Conservation (phyloP, 2,113 vertebrate genomes). For the Crotalus helleri region DNA sequence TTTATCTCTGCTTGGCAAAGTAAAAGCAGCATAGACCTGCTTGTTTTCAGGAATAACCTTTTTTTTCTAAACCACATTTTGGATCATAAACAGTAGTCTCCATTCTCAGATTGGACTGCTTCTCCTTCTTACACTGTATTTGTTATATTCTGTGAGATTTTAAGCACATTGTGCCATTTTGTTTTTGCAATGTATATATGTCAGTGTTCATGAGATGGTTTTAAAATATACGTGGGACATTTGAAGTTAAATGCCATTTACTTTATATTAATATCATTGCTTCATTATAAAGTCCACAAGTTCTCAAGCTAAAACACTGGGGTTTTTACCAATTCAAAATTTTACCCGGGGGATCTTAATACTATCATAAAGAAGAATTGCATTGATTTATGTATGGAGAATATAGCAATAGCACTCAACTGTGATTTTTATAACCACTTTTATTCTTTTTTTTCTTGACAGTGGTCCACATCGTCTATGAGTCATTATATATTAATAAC, state of each 20-base stretch:
- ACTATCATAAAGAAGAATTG: neutral
- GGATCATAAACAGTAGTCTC: slow-evolving; percentile 16
- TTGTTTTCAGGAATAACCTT: neutral
- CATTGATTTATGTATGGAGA: neutral
- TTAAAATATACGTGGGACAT: slow-evolving; percentile 11
- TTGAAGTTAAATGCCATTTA: slow-evolving; percentile 34
- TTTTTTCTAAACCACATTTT: neutral
- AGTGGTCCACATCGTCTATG: slow-evolving; percentile 9
- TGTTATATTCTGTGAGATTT: slow-evolving; percentile 19
- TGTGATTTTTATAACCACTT: slow-evolving; percentile 44
- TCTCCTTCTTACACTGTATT: neutral
- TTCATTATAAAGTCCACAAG: slow-evolving; percentile 35
- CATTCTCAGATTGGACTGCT: slow-evolving; percentile 24
- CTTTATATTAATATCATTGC: slow-evolving; percentile 37
- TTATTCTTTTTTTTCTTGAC: slow-evolving; percentile 36
- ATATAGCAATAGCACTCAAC: neutral
- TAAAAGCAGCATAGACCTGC: neutral
- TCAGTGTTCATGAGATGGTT: slow-evolving; percentile 26
- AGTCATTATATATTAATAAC: slow-evolving; percentile 29
- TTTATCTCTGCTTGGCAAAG: neutral
- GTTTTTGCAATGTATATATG: slow-evolving; percentile 6
- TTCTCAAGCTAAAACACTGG: slow-evolving; percentile 20
- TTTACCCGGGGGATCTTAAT: neutral
- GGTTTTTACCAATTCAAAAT: slow-evolving; percentile 10
- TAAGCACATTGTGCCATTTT: slow-evolving; percentile 11